Base-by-base conservation (phyloP, 2,797 vertebrate species). In the Clangula hyemalis region DNA sequence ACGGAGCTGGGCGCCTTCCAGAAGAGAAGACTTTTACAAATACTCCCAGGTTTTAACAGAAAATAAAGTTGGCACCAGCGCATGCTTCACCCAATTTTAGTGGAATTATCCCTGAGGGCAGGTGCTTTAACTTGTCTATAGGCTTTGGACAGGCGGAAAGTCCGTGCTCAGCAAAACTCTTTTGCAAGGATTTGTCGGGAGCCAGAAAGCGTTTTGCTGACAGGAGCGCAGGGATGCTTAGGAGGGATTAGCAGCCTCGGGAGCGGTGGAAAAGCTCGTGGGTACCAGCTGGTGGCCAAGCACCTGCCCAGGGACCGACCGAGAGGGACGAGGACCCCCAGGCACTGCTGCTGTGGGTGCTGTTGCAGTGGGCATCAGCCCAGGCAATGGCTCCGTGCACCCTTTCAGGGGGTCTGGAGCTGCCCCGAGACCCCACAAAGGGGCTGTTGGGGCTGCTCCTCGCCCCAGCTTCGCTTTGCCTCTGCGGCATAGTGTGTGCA, bases 171-270 rank as follows among this genome's bases (percentile, higher is more conserved):
- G 97, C 97, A 94, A 73, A 97, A 97, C 90, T 88, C 94, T 80
- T 80, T 85, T 75, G 95, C 85, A 79, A 95, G 96, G 93, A 96
- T 97, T 96, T 97, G 96, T 94, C 80, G 69, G 89, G 86, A 95
- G 90, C 36, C 74, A 88, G 88, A 93, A 93, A 96, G 77, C n/a
- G 0, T 96, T 97, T 92, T 92, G 97, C 96, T 97, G 97, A 97
- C 32, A 0, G 89, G 93, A 93, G 94, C 70, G 6, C 65, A 43
- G 78, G 81, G 92, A 62, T 91, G 89, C 95, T 97, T 96, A 96
- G 62, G 10, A 66, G 58, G 95, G 96, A 97, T 97, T 97, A 97
- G 84, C 90, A 8, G 88, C 83, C 56, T 56, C 0, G 2, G 83
- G 79, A 87, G 82, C 22, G 1, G 24, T 0, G 0, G 32, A 36